Evolutionary conservation across 2,888 invertebrate genomes (phyloP).

Genomic region (Lepas anatifera): DNA sequence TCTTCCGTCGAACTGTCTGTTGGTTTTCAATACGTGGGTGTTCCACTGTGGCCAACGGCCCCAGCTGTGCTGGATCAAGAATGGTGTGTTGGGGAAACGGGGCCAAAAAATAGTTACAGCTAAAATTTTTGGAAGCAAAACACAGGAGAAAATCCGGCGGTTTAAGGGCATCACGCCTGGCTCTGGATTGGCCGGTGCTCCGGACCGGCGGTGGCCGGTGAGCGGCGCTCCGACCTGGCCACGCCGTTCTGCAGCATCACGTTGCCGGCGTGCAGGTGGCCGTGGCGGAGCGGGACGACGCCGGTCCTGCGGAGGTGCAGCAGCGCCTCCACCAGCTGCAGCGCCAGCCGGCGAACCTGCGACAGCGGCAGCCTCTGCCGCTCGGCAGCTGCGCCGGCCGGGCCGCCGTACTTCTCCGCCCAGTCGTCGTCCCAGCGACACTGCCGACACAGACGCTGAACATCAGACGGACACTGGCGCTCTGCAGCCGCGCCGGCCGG

Average conservation of each 20-base stretch:
- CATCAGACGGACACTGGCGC: neutral
- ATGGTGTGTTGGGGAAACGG: too few relatives aligned
- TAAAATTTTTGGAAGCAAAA: too few relatives aligned
- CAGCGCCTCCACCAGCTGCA: conserved; percentile 75
- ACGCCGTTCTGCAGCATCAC: conserved; percentile 84
- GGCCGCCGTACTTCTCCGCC: conserved; percentile 57
- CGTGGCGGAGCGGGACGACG: conserved; percentile 63
- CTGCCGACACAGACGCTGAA: conserved; percentile 34
- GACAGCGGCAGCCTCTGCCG: conserved; percentile 51
- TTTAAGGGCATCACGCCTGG: too few relatives aligned
- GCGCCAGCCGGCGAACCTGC: conserved; percentile 72
- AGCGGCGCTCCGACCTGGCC: conserved; percentile 49
- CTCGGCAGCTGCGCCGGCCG: conserved; percentile 38
- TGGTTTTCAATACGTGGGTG: too few relatives aligned
- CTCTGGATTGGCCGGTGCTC: too few relatives aligned
- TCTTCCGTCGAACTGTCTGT: too few relatives aligned
- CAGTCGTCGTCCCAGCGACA: conserved; percentile 70
- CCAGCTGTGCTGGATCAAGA: too few relatives aligned
- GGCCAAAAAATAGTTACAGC: too few relatives aligned
- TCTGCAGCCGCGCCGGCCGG: too few relatives aligned
- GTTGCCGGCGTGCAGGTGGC: conserved; percentile 80
- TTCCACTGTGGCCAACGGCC: too few relatives aligned
- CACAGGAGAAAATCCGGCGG: too few relatives aligned
- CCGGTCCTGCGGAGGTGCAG: conserved; percentile 74
- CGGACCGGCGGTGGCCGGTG: too few relatives aligned